These are phyloP conservation scores for Oncorhynchus tshawytscha DNA, from an alignment of 2,113 vertebrate genomes.

Conservation along the genomic window DNA sequence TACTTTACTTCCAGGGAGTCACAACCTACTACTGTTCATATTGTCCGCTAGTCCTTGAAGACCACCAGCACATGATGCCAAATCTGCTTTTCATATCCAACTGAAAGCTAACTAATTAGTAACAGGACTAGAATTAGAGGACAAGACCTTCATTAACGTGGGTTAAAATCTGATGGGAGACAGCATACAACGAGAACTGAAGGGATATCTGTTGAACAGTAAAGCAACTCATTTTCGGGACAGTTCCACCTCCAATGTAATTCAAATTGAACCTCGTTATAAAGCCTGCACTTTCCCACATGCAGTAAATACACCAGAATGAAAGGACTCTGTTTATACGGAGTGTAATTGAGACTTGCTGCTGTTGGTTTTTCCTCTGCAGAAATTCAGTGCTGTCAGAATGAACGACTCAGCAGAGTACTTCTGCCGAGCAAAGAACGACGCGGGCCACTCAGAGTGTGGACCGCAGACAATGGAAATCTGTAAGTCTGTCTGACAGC, in stretches of 20 bases:
- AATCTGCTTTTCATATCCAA: no score
- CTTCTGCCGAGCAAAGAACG: conserved; percentile 87
- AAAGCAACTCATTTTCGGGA: no score
- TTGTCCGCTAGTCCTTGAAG: no score
- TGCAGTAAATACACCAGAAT: no score
- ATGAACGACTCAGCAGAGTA: conserved; percentile 91
- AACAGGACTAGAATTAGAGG: background rate
- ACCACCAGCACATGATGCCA: background rate
- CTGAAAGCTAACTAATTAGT: background rate
- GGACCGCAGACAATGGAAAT: conserved; percentile 90
- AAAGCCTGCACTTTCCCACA: no score
- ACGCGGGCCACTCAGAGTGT: conserved; percentile 85
- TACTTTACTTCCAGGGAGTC: background rate
- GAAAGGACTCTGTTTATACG: background rate
- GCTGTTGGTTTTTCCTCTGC: conserved; percentile 14
- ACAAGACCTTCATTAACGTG: background rate
- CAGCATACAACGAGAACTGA: background rate
- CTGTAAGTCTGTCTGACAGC: conserved; percentile 80
- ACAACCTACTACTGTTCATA: background rate
- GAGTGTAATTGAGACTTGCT: no score
- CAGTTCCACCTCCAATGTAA: no score
- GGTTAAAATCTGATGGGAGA: no score
- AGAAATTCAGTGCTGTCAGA: conserved; percentile 86
- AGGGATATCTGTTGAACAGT: background rate
- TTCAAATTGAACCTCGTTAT: no score